Evolutionary conservation across 2,797 vertebrate genomes (phyloP).

Genomic region (Phalanger gymnotis): DNA sequence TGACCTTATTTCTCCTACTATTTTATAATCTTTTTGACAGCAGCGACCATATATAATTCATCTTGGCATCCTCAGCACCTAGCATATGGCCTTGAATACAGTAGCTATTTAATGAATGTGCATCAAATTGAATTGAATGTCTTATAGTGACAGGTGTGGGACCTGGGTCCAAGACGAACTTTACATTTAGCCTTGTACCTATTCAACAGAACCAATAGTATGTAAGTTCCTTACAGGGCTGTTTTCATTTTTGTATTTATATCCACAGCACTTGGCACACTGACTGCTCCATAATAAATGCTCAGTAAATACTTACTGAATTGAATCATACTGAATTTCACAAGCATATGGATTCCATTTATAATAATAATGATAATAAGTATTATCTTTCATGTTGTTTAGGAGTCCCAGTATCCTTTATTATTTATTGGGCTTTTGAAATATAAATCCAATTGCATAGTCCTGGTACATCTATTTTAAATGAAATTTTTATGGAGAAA

Average conservation of each 20-base stretch:
- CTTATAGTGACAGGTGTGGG: background rate
- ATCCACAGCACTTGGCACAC: background rate
- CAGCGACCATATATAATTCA: background rate
- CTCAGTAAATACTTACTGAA: background rate
- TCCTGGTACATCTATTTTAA: background rate
- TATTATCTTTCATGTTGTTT: background rate
- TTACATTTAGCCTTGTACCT: background rate
- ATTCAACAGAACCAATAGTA: background rate
- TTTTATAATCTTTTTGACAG: background rate
- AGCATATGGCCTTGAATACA: background rate
- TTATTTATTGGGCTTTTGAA: slow-evolving; percentile 22
- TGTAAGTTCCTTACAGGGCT: background rate
- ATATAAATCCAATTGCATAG: slow-evolving; percentile 13
- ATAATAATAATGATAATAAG: background rate
- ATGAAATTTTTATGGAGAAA: background rate
- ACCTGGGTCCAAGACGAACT: background rate
- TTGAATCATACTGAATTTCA: background rate
- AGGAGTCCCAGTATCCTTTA: background rate
- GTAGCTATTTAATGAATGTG: background rate
- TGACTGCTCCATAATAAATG: background rate
- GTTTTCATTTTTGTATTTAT: background rate
- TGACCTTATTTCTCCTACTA: background rate
- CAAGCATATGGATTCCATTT: background rate
- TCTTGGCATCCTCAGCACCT: background rate
- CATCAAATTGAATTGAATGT: background rate